Percentiles rank a stretch among this genome's conserved stretches.
phyloP scores from a whole-genome alignment of 2,888 invertebrate species.

The Unio pictorum region DNA sequence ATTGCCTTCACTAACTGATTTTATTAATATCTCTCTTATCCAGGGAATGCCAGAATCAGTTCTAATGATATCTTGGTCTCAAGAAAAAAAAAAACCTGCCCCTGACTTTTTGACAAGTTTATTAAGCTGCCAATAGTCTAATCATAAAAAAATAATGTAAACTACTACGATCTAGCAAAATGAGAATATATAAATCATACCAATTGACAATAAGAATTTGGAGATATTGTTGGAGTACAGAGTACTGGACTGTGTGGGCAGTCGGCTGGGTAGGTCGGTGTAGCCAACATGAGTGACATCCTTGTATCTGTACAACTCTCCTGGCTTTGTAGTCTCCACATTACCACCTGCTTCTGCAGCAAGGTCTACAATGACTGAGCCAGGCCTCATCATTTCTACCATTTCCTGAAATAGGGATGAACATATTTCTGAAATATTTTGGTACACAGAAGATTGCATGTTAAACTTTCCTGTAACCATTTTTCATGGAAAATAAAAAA shows the following conservation, averaged over 20 bases:
- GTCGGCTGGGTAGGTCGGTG: conserved; percentile 86
- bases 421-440: not conserved
- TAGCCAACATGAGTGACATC: conserved; percentile 89
- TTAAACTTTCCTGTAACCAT: not conserved
- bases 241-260: conserved; percentile 89
- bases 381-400: conserved; percentile 86
- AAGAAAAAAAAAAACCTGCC: no score
- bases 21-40: no score
- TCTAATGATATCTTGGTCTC: no score
- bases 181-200: conserved; percentile 71
- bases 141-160: no score
- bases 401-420: conserved; percentile 76
- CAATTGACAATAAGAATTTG: conserved; percentile 86
- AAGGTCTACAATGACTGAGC: conserved; percentile 90
- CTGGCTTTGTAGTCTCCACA: conserved; percentile 85
- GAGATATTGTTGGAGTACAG: conserved; percentile 93
- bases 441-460: not conserved
- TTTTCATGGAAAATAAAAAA: no score
- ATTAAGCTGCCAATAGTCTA: not conserved
- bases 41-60: no score
- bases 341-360: conserved; percentile 93
- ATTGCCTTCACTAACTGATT: no score
- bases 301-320: conserved; percentile 82
- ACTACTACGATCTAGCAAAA: no score
- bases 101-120: no score